These are phyloP conservation scores for Diplogasteroides magnus DNA, from an alignment of 1,140 invertebrate species.

Conservation along the genomic window DNA sequence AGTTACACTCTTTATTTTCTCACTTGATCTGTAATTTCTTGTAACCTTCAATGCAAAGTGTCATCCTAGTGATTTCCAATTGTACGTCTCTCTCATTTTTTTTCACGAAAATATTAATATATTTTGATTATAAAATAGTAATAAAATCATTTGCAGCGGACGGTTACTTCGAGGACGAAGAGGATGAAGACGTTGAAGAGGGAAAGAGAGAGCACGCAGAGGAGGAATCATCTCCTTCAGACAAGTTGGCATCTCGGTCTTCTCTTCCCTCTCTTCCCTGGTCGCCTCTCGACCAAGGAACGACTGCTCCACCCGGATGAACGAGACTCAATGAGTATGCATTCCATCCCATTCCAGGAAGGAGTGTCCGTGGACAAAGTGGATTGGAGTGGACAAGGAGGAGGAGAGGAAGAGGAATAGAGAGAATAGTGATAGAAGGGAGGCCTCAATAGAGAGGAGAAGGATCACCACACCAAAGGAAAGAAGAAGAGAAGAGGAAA, in stretches of 20 bases:
- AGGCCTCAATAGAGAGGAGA: neutral
- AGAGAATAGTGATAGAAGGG: too few species aligned
- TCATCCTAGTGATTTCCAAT: too few species aligned
- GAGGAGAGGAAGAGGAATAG: too few species aligned
- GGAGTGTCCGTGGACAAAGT: neutral
- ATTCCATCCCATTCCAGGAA: neutral
- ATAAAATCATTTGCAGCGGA: too few species aligned
- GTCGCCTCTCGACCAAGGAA: slow-evolving; percentile 6
- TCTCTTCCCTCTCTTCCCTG: neutral
- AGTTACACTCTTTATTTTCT: too few species aligned
- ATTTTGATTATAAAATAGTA: too few species aligned
- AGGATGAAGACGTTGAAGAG: slow-evolving; percentile 4
- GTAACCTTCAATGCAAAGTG: too few species aligned
- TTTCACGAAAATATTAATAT: too few species aligned
- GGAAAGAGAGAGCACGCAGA: neutral
- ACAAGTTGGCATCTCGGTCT: neutral
- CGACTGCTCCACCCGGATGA: neutral
- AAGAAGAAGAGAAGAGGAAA: neutral
- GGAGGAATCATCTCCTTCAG: neutral
- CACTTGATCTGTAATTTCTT: too few species aligned
- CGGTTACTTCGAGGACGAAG: neutral
- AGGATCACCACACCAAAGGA: neutral
- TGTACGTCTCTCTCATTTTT: too few species aligned
- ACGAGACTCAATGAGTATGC: neutral
- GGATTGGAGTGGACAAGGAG: neutral